A percentile compares a stretch with the other conserved stretches of the same genome.
Conservation (phyloP, 53 echinoderm and acorn worm genomes). For the Henricia sp. region DNA sequence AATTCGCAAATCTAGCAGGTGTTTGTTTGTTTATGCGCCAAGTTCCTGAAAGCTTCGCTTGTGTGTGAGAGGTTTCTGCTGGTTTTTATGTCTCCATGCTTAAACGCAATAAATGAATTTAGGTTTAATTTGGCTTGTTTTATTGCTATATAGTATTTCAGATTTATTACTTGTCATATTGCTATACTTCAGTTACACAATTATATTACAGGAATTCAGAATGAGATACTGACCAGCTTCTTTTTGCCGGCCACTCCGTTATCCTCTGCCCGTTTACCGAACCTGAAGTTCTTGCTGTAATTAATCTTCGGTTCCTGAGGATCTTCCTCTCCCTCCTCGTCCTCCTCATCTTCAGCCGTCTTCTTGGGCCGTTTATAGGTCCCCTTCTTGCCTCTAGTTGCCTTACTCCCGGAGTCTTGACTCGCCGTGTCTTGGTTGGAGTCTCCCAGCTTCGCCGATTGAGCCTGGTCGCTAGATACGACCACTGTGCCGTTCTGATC, state of each 20-base stretch:
- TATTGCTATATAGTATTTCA: too few species aligned
- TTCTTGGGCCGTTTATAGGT: slow-evolving; percentile 56
- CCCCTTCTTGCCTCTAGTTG: slow-evolving; percentile 14
- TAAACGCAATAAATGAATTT: too few species aligned
- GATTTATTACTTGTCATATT: too few species aligned
- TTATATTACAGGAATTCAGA: too few species aligned
- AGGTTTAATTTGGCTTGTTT: too few species aligned
- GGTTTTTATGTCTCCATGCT: too few species aligned
- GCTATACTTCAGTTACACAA: too few species aligned
- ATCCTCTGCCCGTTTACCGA: slow-evolving; percentile 35
- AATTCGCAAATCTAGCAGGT: too few species aligned
- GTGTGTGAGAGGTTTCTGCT: too few species aligned
- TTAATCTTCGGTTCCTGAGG: slow-evolving; percentile 47
- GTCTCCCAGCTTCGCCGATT: slow-evolving; percentile 6
- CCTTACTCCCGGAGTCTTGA: not conserved
- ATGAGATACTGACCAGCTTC: slow-evolving; percentile 64
- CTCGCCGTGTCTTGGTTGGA: not conserved
- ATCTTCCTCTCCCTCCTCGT: not conserved
- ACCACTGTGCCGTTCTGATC: slow-evolving; percentile 65
- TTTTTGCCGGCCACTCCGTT: slow-evolving; percentile 35
- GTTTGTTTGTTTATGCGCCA: too few species aligned
- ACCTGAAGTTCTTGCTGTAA: slow-evolving; percentile 72
- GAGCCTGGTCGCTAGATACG: slow-evolving; percentile 59
- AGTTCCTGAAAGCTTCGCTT: too few species aligned
- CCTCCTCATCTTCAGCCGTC: slow-evolving; percentile 4